These are phyloP conservation scores for Cettia cetti DNA, from an alignment of 2,113 vertebrate genomes.

Conservation along the genomic window DNA sequence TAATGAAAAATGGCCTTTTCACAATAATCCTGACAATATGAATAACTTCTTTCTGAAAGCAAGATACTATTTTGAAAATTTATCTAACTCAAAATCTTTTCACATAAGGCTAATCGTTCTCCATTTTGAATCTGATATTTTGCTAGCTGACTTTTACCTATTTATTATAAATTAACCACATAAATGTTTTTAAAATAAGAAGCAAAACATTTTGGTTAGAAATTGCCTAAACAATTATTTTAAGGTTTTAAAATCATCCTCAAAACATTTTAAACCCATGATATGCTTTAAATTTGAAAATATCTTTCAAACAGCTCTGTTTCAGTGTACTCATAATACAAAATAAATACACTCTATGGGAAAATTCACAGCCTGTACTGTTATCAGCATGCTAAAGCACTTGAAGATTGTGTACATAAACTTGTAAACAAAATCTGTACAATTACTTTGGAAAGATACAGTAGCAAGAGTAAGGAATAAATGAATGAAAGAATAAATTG, in stretches of 20 bases:
- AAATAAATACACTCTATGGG: background rate
- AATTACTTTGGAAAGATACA: background rate
- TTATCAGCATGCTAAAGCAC: background rate
- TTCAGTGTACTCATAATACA: background rate
- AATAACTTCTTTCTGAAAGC: background rate
- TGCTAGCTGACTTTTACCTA: background rate
- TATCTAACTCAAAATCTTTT: background rate
- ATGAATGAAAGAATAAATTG: background rate
- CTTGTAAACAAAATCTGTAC: background rate
- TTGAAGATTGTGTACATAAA: background rate
- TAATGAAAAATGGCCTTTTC: background rate
- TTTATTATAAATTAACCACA: background rate
- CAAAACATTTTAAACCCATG: background rate
- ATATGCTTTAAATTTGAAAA: background rate
- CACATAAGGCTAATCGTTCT: background rate
- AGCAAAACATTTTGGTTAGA: background rate
- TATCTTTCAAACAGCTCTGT: background rate
- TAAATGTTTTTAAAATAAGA: background rate
- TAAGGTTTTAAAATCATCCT: background rate
- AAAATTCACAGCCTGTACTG: background rate
- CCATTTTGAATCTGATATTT: background rate
- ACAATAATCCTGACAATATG: background rate
- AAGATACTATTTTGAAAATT: background rate
- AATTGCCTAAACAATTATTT: background rate
- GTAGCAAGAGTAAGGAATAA: background rate